Conservation (phyloP, 1,140 invertebrate species). For the Propsilocerus akamusi region DNA sequence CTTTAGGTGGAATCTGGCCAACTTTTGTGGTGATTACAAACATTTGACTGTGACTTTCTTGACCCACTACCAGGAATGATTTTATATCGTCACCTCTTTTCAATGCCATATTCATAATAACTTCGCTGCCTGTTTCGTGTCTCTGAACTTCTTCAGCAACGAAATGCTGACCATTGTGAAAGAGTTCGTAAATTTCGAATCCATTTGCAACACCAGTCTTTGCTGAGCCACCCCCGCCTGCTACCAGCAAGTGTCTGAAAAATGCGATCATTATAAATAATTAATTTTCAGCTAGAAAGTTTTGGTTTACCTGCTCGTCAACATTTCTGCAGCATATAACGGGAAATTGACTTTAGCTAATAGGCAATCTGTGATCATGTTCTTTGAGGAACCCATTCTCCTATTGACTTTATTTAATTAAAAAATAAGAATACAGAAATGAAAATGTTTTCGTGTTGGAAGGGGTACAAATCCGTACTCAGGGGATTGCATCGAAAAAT, state of each 20-base stretch:
- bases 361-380: constrained; percentile 34
- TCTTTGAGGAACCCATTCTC: constrained; percentile 19
- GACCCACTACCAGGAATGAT: constrained; percentile 68
- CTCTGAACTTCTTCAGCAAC: constrained; percentile 69
- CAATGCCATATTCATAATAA: constrained; percentile 78
- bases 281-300: neutral
- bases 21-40: constrained; percentile 64
- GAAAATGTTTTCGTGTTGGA: no score
- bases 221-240: constrained; percentile 83
- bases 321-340: constrained; percentile 71
- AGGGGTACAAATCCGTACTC: no score
- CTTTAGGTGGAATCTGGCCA: constrained; percentile 19
- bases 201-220: constrained; percentile 92
- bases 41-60: constrained; percentile 80
- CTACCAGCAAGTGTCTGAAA: constrained; percentile 69
- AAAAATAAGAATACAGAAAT: no score
- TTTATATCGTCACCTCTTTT: constrained; percentile 32
- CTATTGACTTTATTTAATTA: no score
- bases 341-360: constrained; percentile 81
- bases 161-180: constrained; percentile 59
- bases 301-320: constrained; percentile 42
- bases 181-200: constrained; percentile 86
- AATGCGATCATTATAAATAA: neutral
- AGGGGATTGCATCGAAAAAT: no score
- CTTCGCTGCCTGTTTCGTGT: constrained; percentile 71